A percentile compares a stretch with the other conserved stretches of the same genome.
phyloP scores from a whole-genome alignment of 1,140 invertebrate genomes.

The Druon quercuslanigerum region DNA sequence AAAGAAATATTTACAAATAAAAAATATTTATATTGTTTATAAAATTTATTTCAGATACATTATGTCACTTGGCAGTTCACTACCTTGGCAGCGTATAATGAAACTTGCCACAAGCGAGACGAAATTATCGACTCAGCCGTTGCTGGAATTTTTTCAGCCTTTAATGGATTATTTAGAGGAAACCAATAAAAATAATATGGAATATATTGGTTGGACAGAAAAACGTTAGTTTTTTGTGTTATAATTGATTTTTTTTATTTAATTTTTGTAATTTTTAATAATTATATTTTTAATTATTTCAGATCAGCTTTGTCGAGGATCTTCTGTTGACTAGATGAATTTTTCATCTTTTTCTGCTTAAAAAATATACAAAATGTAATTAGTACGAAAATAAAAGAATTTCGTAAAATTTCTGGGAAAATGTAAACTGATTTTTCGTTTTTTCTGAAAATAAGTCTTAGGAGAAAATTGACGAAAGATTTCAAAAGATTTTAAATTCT shows the following conservation, averaged over 20 bases:
- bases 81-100: not conserved
- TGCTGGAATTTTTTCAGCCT: not conserved
- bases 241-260: not conserved
- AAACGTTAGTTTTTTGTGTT: not conserved
- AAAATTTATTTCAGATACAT: not conserved
- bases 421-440: too few species aligned
- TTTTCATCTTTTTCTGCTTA: too few species aligned
- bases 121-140: not conserved
- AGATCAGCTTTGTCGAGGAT: not conserved
- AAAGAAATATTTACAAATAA: too few species aligned
- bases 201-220: not conserved
- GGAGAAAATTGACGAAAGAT: too few species aligned
- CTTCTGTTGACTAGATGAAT: too few species aligned
- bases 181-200: not conserved
- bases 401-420: too few species aligned
- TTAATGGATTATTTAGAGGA: not conserved
- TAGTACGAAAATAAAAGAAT: not conserved
- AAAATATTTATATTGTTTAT: not conserved
- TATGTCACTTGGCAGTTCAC: slow-evolving; percentile 5
- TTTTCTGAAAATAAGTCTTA: too few species aligned
- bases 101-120: not conserved
- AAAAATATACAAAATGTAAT: not conserved
- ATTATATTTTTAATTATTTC: not conserved
- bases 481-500: too few species aligned
- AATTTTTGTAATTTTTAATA: not conserved